phyloP scores from a whole-genome alignment of 2,113 vertebrate genomes.

The Arvicanthis niloticus region DNA sequence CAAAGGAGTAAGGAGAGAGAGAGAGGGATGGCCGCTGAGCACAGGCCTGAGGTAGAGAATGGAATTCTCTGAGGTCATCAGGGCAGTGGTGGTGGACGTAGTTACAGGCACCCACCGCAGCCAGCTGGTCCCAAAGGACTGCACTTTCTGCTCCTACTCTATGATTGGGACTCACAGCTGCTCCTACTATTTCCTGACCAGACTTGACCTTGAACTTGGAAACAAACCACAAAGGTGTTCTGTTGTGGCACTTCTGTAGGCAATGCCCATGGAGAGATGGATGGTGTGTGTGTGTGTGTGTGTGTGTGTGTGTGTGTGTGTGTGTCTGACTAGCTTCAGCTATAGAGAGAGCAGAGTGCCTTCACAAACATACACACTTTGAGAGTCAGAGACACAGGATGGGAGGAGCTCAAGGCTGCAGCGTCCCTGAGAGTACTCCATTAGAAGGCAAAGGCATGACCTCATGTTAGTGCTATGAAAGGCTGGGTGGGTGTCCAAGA shows the following conservation, averaged over 20 bases:
- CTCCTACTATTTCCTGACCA: neutral
- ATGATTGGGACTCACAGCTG: neutral
- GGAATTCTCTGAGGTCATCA: neutral
- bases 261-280: fast-evolving
- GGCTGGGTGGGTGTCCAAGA: fast-evolving
- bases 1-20: neutral
- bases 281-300: neutral
- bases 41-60: neutral
- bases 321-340: neutral
- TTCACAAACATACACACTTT: fast-evolving
- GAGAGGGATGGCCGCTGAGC: fast-evolving
- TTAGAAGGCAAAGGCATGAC: neutral
- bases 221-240: neutral
- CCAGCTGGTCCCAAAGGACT: neutral
- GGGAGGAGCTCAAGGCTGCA: neutral
- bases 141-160: neutral
- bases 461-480: neutral
- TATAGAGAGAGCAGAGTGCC: fast-evolving
- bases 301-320: neutral
- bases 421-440: neutral
- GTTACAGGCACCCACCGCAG: fast-evolving
- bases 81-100: fast-evolving
- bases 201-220: fast-evolving
- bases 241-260: fast-evolving
- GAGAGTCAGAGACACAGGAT: neutral